Evolutionary conservation across 2,797 vertebrate genomes (phyloP), one percentile per base, ranked within the genome.

Genomic region (Acanthornis magna): DNA sequence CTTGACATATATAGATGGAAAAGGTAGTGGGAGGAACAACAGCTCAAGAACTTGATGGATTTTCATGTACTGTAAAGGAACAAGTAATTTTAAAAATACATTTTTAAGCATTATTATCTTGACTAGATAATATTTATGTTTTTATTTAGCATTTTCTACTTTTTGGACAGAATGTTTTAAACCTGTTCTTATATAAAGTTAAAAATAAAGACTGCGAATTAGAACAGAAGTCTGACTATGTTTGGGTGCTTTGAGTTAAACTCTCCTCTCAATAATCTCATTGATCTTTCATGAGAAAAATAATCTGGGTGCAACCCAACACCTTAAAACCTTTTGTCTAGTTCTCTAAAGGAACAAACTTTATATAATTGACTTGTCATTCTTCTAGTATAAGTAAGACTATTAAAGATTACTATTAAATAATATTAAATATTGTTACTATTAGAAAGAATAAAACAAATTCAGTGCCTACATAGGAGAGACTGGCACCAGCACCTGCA

Each of bases 151-250:
- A 57, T 73, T 89, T 94, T 82, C 17, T 83, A 32, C n/a, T 83
- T 89, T 91, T 71, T 38, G 11, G 57, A 76, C 32, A 71, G n/a
- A 68, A 78, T 50, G 57, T 83, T 92, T 87, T 87, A 80, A 93
- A 85, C 54, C 34, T 85, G 75, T 92, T 95, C 54, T 40, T 85
- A 85, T 30, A n/a, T 87, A 29, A 65, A 82, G 34, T 71, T 58
- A 71, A 82, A 84, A 93, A 89, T 92, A 92, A 96, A 95, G 47
- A 58, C 48, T 66, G 8, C 30, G 13, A 90, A 74, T 67, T 76
- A 23, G 27, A 92, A 76, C 25, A 54, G 34, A 38, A 30, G 27
- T 65, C 45, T 60, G 40, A 32, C 40, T 88, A 23, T 62, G 34
- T 76, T 53, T 70, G 55, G 23, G 34, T 94, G 47, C 36, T 95